These are phyloP conservation scores for Channallabes apus DNA, from an alignment of 2,797 vertebrate genomes.

Conservation along the genomic window DNA sequence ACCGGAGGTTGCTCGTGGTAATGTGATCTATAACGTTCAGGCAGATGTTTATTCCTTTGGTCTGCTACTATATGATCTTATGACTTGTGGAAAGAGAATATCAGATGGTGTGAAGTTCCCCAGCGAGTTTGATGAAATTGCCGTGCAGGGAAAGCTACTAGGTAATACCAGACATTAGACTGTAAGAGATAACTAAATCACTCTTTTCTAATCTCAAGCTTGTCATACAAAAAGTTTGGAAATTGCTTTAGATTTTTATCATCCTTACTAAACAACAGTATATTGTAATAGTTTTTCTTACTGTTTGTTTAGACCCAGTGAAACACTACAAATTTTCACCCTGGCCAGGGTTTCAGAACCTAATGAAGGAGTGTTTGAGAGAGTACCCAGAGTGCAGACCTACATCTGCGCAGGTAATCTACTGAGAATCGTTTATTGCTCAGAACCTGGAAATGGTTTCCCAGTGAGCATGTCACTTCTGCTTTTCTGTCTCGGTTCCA, in stretches of 20 bases:
- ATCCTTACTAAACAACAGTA: not conserved
- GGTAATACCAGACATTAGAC: conserved; percentile 69
- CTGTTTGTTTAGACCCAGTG: conserved; percentile 82
- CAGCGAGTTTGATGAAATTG: conserved; percentile 95
- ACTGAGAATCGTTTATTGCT: not conserved
- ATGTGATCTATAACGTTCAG: conserved; percentile 94
- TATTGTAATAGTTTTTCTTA: not conserved
- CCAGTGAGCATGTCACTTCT: not conserved
- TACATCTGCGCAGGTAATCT: conserved; percentile 86
- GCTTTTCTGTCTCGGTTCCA: not conserved
- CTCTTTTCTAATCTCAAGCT: not conserved
- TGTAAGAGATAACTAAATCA: not conserved
- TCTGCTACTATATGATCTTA: conserved; percentile 92
- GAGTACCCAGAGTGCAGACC: conserved; percentile 89
- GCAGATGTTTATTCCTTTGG: conserved; percentile 96
- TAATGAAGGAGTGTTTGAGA: conserved; percentile 91
- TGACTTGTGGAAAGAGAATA: conserved; percentile 90
- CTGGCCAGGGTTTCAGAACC: conserved; percentile 86
- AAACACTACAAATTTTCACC: conserved; percentile 87
- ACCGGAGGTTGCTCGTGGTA: conserved; percentile 92
- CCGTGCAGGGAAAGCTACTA: conserved; percentile 90
- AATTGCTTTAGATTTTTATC: not conserved
- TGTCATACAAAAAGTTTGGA: not conserved
- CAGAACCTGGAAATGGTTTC: not conserved
- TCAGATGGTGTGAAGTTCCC: conserved; percentile 94